Conservation (phyloP, 2,113 vertebrate species). For the Callipepla squamata region DNA sequence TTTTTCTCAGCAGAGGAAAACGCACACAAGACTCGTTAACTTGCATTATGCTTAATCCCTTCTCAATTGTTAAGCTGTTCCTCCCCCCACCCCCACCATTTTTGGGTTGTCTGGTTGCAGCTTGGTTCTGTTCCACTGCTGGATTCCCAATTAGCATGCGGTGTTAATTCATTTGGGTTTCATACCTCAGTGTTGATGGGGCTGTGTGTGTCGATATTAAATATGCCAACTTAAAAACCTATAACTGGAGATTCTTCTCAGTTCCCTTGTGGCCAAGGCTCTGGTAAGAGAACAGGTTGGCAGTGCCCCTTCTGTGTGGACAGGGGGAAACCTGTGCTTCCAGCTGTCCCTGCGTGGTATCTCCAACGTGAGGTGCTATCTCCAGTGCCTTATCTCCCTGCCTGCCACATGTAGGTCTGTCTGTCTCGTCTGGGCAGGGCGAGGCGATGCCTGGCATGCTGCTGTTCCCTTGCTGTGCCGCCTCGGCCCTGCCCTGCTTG, state of each 20-base stretch:
- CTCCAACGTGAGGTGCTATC: not conserved
- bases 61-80: not conserved
- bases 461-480: not conserved
- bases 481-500: slow-evolving; percentile 34
- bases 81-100: too few relatives aligned
- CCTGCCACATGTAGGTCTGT: not conserved
- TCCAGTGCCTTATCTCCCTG: not conserved
- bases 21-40: not conserved
- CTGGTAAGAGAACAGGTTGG: not conserved
- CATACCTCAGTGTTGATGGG: not conserved
- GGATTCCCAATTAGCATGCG: not conserved
- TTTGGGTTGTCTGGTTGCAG: not conserved
- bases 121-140: not conserved
- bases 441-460: slow-evolving; percentile 12
- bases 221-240: too few relatives aligned
- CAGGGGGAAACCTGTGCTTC: not conserved
- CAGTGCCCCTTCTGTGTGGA: not conserved
- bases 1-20: not conserved
- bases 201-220: not conserved
- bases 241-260: not conserved
- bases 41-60: not conserved
- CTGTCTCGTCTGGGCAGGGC: not conserved
- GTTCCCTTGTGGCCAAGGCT: not conserved
- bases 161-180: not conserved
- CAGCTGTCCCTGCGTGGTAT: not conserved